Evolutionary conservation across 2,113 vertebrate genomes (phyloP), one percentile per base, ranked within the genome.

Genomic region (Chionomys nivalis): DNA sequence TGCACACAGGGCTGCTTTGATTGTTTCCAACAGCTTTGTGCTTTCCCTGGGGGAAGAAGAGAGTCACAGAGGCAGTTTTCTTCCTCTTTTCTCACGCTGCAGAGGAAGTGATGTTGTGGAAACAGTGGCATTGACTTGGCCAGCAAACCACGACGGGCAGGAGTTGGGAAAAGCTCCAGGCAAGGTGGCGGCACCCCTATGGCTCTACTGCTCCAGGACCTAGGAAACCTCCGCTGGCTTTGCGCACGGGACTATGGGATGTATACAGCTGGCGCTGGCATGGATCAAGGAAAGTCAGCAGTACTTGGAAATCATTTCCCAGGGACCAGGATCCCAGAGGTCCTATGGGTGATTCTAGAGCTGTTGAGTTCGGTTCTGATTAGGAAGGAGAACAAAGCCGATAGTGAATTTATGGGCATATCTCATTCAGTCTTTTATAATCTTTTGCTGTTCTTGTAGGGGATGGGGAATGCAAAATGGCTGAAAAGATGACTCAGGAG

Each of bases 81-180:
- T 97, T 97, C 97, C 97, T 97, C 97, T 97, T 97, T 98, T 97
- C 97, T 97, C 97, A 97, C 90, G 88, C 92, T 98, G 93, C 92
- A 96, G 90, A 97, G 97, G 97, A 97, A 97, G 97, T 96, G 97
- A 97, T 98, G 97, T 90, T 95, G 96, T 96, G 91, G 96, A 97
- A 97, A 96, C 73, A 73, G 94, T 89, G 90, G 77, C 95, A 91
- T 93, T 95, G 91, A 93, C 97, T 97, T 72, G 94, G 95, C 92
- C 94, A 92, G 90, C 78, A 85, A 94, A 90, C 47, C 78, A 49
- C 87, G 52, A 94, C 16, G 4, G 83, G 52, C 66, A 85, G 13
- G 55, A 76, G 70, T 72, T 93, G 61, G 92, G 88, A 87, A 86
- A 47, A 85, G 61, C 39, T 81, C 19, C 0, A 36, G 72, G 73